Evolutionary conservation across 2,797 vertebrate species (phyloP), one percentile per base, ranked within the genome.

Genomic region (Natrix natrix): DNA sequence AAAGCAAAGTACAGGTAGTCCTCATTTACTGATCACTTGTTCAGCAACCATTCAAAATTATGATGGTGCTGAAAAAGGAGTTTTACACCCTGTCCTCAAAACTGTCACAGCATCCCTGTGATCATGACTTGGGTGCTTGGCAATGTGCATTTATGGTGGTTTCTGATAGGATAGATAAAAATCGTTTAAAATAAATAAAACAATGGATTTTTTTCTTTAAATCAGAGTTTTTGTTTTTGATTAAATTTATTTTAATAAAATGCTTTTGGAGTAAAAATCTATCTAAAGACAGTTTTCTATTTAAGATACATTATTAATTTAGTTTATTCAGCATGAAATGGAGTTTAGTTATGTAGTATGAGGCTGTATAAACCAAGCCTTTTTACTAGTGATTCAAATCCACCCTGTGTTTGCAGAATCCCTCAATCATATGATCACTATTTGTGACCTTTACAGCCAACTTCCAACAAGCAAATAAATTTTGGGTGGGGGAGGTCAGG

Each of bases 401-500:
- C 55, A 55, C 55, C 12, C 55, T 55, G 12, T 55, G 55, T 3
- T 43, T 48, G 22, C 37, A 83, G 74, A 48, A 24, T 48, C 8
- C 8, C 37, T 22, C 20, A 78, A 22, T 78, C 32, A 43, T 43
- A 24, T 48, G 74, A 83, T 83, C 43, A 24, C 20, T 17, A 83
- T 83, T 24, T 48, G 37, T 48, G 10, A 24, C 4, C 74, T 24
- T 83, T 43, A 83, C 1, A 83, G 74, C 37, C 37, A 78, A 32
- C 69, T 78, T 43, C 37, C 37, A 78, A 43, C 8, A 78, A 78
- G 74, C 74, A 78, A 78, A 32, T 32, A 66, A 74, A 20, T 66
- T 13, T 8, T 2, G 20, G 32, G 6, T 2, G n/a, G 16, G 1
- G 8, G 16, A 8, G 8, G 0, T 43, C 37, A 24, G 74, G 8